Evolutionary conservation across 2,797 vertebrate genomes (phyloP).

Genomic region (Schizopygopsis pylzovi): DNA sequence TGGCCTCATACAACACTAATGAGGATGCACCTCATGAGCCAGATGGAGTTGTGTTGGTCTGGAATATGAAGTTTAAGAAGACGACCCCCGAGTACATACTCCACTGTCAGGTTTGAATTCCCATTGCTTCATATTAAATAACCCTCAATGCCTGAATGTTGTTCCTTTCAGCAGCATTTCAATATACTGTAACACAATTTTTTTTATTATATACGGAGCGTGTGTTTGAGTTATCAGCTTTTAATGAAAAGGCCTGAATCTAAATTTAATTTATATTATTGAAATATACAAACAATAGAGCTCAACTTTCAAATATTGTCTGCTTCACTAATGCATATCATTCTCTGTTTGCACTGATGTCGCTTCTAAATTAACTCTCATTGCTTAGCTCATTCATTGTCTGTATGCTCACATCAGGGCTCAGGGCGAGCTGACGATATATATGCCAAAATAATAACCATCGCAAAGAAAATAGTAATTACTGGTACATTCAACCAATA

Average conservation of each 20-base stretch:
- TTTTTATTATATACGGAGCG: background rate
- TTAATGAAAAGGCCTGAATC: background rate
- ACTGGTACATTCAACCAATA: background rate
- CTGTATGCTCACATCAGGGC: background rate
- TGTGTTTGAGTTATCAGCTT: background rate
- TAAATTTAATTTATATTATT: background rate
- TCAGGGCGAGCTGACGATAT: background rate
- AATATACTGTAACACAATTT: background rate
- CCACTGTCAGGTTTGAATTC: conserved; percentile 85
- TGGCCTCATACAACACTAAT: conserved; percentile 88
- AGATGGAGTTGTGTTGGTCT: conserved; percentile 87
- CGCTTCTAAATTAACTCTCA: background rate
- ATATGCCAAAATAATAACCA: background rate
- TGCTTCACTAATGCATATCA: background rate
- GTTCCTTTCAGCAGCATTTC: background rate
- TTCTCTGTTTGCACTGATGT: conserved; percentile 6
- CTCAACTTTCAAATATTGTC: background rate
- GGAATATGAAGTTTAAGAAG: conserved; percentile 93
- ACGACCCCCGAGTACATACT: conserved; percentile 87
- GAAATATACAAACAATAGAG: conserved; percentile 24
- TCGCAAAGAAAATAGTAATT: background rate
- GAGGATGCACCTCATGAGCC: conserved; percentile 89
- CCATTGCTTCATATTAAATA: conserved; percentile 3
- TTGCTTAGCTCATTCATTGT: background rate
- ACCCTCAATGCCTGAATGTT: background rate